Evolutionary conservation across 2,888 invertebrate genomes (phyloP), one percentile per base, ranked within the genome.

Genomic region (Caenorhabditis auriculariae): DNA sequence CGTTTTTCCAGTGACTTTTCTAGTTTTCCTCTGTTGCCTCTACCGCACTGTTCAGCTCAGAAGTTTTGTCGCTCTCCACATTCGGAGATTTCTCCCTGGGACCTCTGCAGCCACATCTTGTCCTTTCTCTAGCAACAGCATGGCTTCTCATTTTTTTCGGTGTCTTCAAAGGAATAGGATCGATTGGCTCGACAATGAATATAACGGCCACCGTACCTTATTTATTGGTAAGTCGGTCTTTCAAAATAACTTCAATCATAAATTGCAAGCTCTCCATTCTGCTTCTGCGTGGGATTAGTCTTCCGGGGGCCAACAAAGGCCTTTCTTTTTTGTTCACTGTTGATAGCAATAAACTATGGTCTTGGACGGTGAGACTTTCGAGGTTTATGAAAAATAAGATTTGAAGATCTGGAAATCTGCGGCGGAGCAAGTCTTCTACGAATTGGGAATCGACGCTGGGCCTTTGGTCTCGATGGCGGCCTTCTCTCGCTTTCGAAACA

Each of bases 121-220:
- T 91, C 28, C 89, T 91, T 45, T 91, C 93, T 80, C 86, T 94
- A 54, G 87, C 93, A 50, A 88, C 90, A 77, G 91, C 93, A 66
- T 95, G 94, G 94, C 87, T 93, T 65, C 85, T 94, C 76, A 91
- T 94, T 52, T 95, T 94, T 84, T 91, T 94, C 84, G 91, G 93
- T 70, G 88, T 94, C 48, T 94, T 93, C 91, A 94, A 93, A 84
- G 93, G 77, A 0, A 74, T 80, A 26, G 78, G 78, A 5, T 78
- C 77, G 0, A 78, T 78, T 42, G 78, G 77, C 19, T 76, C 74
- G 59, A 75, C 75, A 0, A 75, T 76, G 41, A 66, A 76, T 39
- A 48, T 80, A 28, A 80, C 79, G 6, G 73, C 77, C 5, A 76
- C 77, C 1, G 60, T 80, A 7, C 79, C 79, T 0, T 80, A 78